Conservation (phyloP, 92 coral and sea anemone genomes). For the Siderastrea siderea region DNA sequence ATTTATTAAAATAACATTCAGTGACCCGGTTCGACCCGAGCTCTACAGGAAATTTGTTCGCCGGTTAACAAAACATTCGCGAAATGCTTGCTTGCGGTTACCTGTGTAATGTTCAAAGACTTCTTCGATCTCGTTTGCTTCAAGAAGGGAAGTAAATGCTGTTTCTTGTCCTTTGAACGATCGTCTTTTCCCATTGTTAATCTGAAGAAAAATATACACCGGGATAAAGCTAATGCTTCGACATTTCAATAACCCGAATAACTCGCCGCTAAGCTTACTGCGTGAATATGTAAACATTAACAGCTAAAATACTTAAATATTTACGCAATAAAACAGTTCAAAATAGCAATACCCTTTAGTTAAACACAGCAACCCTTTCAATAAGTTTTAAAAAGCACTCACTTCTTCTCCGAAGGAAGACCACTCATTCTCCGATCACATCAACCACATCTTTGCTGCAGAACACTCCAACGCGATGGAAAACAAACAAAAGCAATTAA, state of each 20-base stretch:
- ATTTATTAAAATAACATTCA: not conserved
- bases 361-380: slow-evolving; percentile 12
- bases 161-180: slow-evolving; percentile 78
- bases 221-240: not conserved
- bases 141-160: slow-evolving; percentile 74
- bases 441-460: slow-evolving; percentile 40
- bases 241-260: not conserved
- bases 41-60: too few species aligned
- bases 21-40: not conserved
- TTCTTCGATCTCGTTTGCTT: slow-evolving; percentile 86
- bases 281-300: slow-evolving; percentile 29
- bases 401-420: slow-evolving; percentile 81
- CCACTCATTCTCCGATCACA: slow-evolving; percentile 69
- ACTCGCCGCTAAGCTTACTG: slow-evolving; percentile 9
- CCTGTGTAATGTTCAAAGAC: slow-evolving; percentile 63
- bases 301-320: slow-evolving; percentile 30
- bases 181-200: slow-evolving; percentile 77
- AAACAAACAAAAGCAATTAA: slow-evolving; percentile 6
- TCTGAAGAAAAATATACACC: slow-evolving; percentile 15
- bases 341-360: slow-evolving; percentile 8
- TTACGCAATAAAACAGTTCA: slow-evolving; percentile 25
- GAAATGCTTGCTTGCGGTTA: not conserved
- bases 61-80: not conserved
- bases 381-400: slow-evolving; percentile 27
- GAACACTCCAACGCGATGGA: not conserved